Base-by-base conservation (phyloP, 2,113 vertebrate species). In the Perca schrenkii region DNA sequence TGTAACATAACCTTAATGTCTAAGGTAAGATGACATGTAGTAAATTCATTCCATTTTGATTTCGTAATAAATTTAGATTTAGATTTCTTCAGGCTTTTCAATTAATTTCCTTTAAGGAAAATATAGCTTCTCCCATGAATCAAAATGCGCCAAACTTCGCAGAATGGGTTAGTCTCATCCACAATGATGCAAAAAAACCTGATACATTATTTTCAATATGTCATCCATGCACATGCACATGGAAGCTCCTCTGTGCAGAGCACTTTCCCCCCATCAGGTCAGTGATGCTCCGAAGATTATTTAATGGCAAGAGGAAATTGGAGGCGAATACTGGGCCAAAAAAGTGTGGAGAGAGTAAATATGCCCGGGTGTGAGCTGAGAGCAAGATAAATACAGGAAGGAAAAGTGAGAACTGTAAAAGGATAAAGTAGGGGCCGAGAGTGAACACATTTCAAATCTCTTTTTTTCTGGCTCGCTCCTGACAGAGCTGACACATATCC, bases 241-340 rank as follows among this genome's bases (percentile, higher is more conserved):
- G 25, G 4, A 66, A 31, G 47, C 19, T 22, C 43, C 57, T 67
- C 16, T 68, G 52, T 75, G 31, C 81, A 25, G 17, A 13, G 65
- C 47, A 67, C 25, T 68, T 7, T 31, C 21, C 13, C 1, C 1
- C 28, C 49, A 54, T 43, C 61, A 50, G 6, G 31, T 40, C 50
- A 50, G 87, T 82, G 81, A 86, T 79, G 58, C 70, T 70, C 68
- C 40, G 66, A 15, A 63, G 69, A 90, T 89, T 66, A 89, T 83
- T 75, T 21, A 22, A 40, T 60, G 34, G 63, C 78, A 63, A 70
- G 58, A 40, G 60, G 71, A 49, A 70, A 66, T 67, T 25, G 15
- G 72, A 74, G 46, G 34, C 34, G 34, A 34, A 34, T 34, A 34
- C 6, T 34, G 34, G 34, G 54, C 36, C 47, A 54, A 36, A n/a